A percentile compares a stretch with the other conserved stretches of the same genome.
phyloP scores from a whole-genome alignment of 2,888 invertebrate genomes.

The Acleris literana region DNA sequence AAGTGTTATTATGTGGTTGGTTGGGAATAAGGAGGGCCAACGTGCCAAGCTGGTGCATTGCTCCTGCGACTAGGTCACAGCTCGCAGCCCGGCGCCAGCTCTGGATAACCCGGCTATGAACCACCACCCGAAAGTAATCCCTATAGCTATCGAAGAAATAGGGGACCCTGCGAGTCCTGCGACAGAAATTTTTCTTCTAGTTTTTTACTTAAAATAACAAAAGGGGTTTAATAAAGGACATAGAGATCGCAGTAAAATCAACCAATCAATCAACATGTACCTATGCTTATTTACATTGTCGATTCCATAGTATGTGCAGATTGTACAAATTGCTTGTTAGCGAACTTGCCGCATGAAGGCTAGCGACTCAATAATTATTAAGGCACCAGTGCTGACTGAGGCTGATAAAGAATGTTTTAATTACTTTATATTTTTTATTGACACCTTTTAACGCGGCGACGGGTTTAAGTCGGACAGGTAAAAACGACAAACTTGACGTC shows the following conservation, averaged over 20 bases:
- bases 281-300: no score
- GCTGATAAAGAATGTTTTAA: constrained; percentile 35
- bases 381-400: constrained; percentile 8
- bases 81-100: constrained; percentile 32
- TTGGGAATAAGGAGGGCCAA: constrained; percentile 9
- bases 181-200: background rate
- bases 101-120: constrained; percentile 10
- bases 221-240: no score
- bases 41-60: constrained; percentile 24
- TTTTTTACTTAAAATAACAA: no score
- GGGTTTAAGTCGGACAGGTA: constrained; percentile 35
- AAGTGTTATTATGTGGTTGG: constrained; percentile 17
- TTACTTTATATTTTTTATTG: constrained; percentile 36
- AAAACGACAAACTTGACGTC: constrained; percentile 35
- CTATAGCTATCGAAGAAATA: background rate
- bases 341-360: constrained; percentile 7
- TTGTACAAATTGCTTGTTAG: constrained; percentile 2
- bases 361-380: constrained; percentile 23
- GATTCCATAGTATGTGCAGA: background rate
- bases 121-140: background rate
- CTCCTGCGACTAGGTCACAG: constrained; percentile 31
- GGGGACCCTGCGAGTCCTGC: background rate
- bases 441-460: constrained; percentile 35
- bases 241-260: no score
- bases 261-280: background rate